phyloP scores from a whole-genome alignment of 2,797 vertebrate species.

The Cottoperca gobio region DNA sequence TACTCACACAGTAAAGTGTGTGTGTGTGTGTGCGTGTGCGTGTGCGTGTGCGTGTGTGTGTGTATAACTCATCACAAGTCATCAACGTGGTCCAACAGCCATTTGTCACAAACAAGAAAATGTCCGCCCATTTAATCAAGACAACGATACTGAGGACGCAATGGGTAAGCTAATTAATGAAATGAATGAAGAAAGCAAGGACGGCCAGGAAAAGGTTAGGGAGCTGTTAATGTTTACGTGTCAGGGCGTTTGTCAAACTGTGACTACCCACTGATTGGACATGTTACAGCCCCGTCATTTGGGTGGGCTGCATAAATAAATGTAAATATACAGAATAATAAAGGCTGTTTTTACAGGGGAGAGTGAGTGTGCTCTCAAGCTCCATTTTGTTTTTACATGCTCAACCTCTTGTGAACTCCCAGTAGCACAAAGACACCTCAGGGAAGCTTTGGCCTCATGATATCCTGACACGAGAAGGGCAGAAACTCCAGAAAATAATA shows the following conservation, averaged over 20 bases:
- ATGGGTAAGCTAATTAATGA: slow-evolving; percentile 82
- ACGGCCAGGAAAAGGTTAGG: slow-evolving; percentile 77
- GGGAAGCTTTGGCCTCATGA: slow-evolving; percentile 29
- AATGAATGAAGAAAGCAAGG: slow-evolving; percentile 83
- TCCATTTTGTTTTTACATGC: slow-evolving; percentile 58
- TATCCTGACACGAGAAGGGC: slow-evolving; percentile 8
- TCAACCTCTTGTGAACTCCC: slow-evolving; percentile 57
- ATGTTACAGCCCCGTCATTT: slow-evolving; percentile 46
- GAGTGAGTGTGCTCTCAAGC: slow-evolving; percentile 31
- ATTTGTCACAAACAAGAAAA: slow-evolving; percentile 80
- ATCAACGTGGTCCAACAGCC: slow-evolving; percentile 78
- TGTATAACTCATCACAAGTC: slow-evolving; percentile 86
- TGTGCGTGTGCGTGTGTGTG: slow-evolving; percentile 64
- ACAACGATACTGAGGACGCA: slow-evolving; percentile 69
- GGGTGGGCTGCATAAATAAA: slow-evolving; percentile 51
- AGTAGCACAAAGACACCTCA: slow-evolving; percentile 49
- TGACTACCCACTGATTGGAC: slow-evolving; percentile 60
- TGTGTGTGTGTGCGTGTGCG: slow-evolving; percentile 9
- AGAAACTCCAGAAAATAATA: slow-evolving; percentile 28
- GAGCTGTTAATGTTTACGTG: slow-evolving; percentile 68
- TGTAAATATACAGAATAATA: slow-evolving; percentile 65
- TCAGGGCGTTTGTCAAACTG: slow-evolving; percentile 62
- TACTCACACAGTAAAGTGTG: slow-evolving; percentile 21
- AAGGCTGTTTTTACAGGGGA: slow-evolving; percentile 44
- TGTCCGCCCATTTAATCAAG: slow-evolving; percentile 89